Percentiles rank a stretch among this genome's conserved stretches.
phyloP scores from a whole-genome alignment of 1,140 invertebrate genomes.

The Battus philenor region DNA sequence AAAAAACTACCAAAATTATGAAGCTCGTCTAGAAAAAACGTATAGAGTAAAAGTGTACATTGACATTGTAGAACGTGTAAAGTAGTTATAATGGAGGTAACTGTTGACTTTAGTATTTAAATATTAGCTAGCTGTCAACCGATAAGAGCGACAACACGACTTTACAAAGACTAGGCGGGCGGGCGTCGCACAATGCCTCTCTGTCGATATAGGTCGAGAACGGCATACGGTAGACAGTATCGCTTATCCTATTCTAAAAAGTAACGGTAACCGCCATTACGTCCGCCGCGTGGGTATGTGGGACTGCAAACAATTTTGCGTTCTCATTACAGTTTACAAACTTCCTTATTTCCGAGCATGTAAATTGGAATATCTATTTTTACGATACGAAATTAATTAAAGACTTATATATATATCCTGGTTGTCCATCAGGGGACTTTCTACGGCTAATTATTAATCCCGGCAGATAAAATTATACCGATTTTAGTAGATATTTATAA shows the following conservation, averaged over 20 bases:
- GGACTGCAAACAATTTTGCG: conserved; percentile 12
- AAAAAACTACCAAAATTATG: too few relatives aligned
- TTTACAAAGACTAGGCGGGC: conserved; percentile 8
- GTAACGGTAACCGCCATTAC: conserved; percentile 9
- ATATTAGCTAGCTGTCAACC: conserved; percentile 37
- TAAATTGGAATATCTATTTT: too few relatives aligned
- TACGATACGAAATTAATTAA: too few relatives aligned
- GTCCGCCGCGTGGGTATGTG: conserved; percentile 1
- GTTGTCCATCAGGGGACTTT: too few relatives aligned
- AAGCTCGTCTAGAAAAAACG: too few relatives aligned
- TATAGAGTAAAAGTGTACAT: too few relatives aligned
- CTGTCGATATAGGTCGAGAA: conserved; percentile 9
- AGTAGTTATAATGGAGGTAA: conserved; percentile 18
- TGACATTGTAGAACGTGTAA: neutral
- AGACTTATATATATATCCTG: too few relatives aligned
- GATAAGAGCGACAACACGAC: conserved; percentile 48
- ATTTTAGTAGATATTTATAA: too few relatives aligned
- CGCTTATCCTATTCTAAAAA: conserved; percentile 14
- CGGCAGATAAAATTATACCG: too few relatives aligned
- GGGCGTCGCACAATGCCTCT: neutral
- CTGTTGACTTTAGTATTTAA: conserved; percentile 44
- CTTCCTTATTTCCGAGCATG: too few relatives aligned
- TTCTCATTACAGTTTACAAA: neutral
- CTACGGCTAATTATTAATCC: too few relatives aligned
- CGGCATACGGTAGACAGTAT: conserved; percentile 1